A percentile compares a stretch with the other conserved stretches of the same genome.
Evolutionary conservation across 2,113 vertebrate genomes (phyloP).

Genomic region (Sardina pilchardus): DNA sequence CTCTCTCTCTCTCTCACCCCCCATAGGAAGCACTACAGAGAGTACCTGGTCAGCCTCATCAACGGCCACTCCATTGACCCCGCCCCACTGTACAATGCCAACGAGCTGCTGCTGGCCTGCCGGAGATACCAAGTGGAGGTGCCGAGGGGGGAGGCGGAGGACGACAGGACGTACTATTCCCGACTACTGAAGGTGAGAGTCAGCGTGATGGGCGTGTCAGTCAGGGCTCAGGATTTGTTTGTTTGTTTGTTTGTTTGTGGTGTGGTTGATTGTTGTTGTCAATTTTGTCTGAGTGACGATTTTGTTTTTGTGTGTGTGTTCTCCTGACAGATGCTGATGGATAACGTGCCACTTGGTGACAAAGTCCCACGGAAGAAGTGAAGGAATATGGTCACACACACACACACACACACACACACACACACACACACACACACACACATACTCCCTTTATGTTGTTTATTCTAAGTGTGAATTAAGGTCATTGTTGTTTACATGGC

Average conservation of each 20-base stretch:
- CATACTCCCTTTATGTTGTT: neutral
- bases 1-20: neutral
- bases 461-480: neutral
- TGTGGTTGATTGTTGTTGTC: neutral
- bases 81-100: slow-evolving; percentile 72
- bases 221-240: neutral
- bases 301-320: too few species aligned
- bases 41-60: slow-evolving; percentile 86
- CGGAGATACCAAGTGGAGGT: slow-evolving; percentile 75
- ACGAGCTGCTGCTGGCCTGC: slow-evolving; percentile 75
- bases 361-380: slow-evolving; percentile 80
- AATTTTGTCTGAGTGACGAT: neutral
- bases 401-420: neutral
- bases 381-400: slow-evolving; percentile 17
- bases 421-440: neutral
- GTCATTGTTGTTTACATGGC: neutral
- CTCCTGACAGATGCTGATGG: slow-evolving; percentile 76
- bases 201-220: too few species aligned
- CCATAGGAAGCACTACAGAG: slow-evolving; percentile 82
- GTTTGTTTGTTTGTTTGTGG: too few species aligned
- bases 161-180: slow-evolving; percentile 63
- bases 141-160: slow-evolving; percentile 63
- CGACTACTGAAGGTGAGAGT: slow-evolving; percentile 65
- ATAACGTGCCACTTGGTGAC: slow-evolving; percentile 78
- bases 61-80: slow-evolving; percentile 82